Conservation (phyloP, 2,797 vertebrate species). For the Okamejei kenojei region DNA sequence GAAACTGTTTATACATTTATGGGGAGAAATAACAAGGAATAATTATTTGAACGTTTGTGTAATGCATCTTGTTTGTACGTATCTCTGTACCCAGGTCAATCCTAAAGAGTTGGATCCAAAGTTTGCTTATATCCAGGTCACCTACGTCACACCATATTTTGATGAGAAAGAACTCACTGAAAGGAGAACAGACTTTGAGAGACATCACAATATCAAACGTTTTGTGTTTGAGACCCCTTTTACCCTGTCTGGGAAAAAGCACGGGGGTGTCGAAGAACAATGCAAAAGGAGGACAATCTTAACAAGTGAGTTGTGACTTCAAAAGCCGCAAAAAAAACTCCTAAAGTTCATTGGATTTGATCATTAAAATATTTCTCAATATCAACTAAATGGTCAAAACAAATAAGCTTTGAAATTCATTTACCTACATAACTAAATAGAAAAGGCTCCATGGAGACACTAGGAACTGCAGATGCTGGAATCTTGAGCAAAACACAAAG, state of each 20-base stretch:
- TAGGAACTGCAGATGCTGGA: no score
- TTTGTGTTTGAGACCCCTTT: conserved; percentile 97
- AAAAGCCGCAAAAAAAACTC: neutral
- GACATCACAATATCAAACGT: conserved; percentile 89
- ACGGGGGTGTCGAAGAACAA: conserved; percentile 91
- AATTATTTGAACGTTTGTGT: neutral
- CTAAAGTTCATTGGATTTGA: neutral
- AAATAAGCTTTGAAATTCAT: neutral
- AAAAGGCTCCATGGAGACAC: no score
- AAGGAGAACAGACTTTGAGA: conserved; percentile 87
- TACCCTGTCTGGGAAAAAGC: conserved; percentile 89
- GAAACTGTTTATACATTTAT: neutral
- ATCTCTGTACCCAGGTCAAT: conserved; percentile 69
- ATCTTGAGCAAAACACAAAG: no score
- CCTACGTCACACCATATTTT: conserved; percentile 88
- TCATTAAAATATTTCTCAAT: neutral
- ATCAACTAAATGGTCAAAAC: neutral
- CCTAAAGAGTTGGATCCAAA: conserved; percentile 90
- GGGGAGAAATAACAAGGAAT: neutral
- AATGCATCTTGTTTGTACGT: neutral
- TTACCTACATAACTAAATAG: no score
- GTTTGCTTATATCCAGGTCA: conserved; percentile 95
- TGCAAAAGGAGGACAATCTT: conserved; percentile 90
- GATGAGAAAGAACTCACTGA: conserved; percentile 90
- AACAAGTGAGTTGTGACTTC: conserved; percentile 67